A percentile compares a stretch with the other conserved stretches of the same genome.
phyloP scores from a whole-genome alignment of 1,140 invertebrate genomes.

The Macrobrachium nipponense region DNA sequence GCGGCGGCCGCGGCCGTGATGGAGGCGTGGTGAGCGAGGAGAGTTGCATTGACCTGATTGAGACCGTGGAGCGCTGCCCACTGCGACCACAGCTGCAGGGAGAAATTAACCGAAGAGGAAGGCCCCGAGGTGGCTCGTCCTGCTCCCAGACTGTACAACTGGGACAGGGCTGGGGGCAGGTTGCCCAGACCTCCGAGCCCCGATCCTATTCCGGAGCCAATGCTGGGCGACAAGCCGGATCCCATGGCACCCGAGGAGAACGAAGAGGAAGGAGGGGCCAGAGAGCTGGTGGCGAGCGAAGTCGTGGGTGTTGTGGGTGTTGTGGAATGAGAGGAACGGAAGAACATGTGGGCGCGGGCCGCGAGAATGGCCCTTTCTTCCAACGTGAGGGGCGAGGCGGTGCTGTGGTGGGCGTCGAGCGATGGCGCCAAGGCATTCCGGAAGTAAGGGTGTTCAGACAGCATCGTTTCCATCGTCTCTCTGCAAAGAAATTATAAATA shows the following conservation, averaged over 20 bases:
- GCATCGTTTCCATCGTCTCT: constrained; percentile 58
- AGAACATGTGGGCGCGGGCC: constrained; percentile 57
- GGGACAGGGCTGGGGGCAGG: constrained; percentile 44
- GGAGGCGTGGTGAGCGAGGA: constrained; percentile 51
- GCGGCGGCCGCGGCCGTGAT: constrained; percentile 43
- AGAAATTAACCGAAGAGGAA: constrained; percentile 39
- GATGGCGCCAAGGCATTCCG: constrained; percentile 45
- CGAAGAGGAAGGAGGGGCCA: constrained; percentile 38
- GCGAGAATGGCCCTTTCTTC: constrained; percentile 50
- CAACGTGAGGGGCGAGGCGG: constrained; percentile 38
- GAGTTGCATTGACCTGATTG: constrained; percentile 45
- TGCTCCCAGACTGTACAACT: constrained; percentile 39
- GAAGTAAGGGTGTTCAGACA: constrained; percentile 56
- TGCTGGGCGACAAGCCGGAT: constrained; percentile 24
- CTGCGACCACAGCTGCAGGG: constrained; percentile 54
- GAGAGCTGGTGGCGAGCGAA: constrained; percentile 44
- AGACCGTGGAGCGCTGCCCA: constrained; percentile 54
- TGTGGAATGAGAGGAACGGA: constrained; percentile 44
- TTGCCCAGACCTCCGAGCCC: constrained; percentile 18
- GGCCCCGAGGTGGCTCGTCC: constrained; percentile 18
- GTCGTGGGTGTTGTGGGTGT: constrained; percentile 55
- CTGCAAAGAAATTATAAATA: constrained; percentile 1
- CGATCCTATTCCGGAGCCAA: constrained; percentile 27
- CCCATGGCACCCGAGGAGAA: constrained; percentile 31
- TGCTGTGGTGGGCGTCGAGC: constrained; percentile 46